Conservation (phyloP, 2,113 vertebrate species). For the Coptodon bakossiorum region DNA sequence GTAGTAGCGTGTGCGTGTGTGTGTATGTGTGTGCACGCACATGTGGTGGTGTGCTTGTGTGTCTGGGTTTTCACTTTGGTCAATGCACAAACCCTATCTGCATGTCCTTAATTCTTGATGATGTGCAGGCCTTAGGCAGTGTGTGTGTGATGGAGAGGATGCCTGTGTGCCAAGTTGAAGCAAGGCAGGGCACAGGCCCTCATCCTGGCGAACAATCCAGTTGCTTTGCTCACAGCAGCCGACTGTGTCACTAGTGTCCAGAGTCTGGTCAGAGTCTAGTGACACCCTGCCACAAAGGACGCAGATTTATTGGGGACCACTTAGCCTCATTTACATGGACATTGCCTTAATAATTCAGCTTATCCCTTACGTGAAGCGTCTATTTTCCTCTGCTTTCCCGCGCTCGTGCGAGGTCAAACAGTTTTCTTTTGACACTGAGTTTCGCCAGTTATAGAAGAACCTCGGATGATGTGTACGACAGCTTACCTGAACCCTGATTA, state of each 20-base stretch:
- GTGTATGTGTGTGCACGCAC: not conserved
- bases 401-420: not conserved
- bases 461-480: not conserved
- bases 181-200: conserved; percentile 45
- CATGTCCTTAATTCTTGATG: conserved; percentile 78
- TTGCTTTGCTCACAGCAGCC: conserved; percentile 24
- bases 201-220: conserved; percentile 32
- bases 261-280: not conserved
- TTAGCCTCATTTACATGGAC: conserved; percentile 16
- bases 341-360: conserved; percentile 3
- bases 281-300: conserved; percentile 38
- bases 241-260: conserved; percentile 21
- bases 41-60: conserved; percentile 21
- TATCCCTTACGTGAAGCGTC: not conserved
- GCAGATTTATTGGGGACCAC: conserved; percentile 38
- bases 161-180: conserved; percentile 65
- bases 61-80: conserved; percentile 62
- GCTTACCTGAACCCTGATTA: conserved; percentile 61
- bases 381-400: not conserved
- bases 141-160: conserved; percentile 70
- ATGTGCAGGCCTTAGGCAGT: conserved; percentile 74
- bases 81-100: conserved; percentile 70
- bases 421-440: conserved; percentile 12
- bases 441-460: conserved; percentile 25
- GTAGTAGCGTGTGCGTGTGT: conserved; percentile 21